Base-by-base conservation (phyloP, 2,888 invertebrate genomes). In the Coremacera marginata region DNA sequence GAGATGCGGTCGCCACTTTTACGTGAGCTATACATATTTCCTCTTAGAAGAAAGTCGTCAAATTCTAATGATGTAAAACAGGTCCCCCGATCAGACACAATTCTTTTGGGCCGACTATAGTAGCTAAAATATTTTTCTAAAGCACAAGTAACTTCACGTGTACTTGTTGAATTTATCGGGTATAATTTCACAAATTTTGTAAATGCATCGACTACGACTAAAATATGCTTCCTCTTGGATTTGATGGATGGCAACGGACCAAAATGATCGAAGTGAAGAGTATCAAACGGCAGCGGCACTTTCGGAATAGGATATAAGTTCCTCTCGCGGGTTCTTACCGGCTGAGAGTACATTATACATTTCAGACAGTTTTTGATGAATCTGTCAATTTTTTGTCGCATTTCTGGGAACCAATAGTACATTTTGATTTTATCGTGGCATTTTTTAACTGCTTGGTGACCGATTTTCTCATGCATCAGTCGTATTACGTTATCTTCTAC, bases 1-100 rank as follows among this genome's bases (percentile, higher is more conserved):
- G 73, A 8, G 72, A 65, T 11, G 75, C 67, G 11, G 51, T 62
- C 4, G 78, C 72, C 5, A 71, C 62, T 22, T 75, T 71, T 2
- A 75, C 51, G 44, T 78, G 78, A 4, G 22, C 11, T 55, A 75
- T 67, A n/a, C n/a, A n/a, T n/a, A 62, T 76, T 75, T 22, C 55
- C 16, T 55, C 65, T 63, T 4, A 52, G 68, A 22, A 22, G n/a
- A n/a, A n/a, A n/a, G n/a, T n/a, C 27, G 55, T 7, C 57, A 11
- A 63, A 70, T n/a, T 70, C 76, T n/a, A 34, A 8, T 14, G 76
- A 76, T 5, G 76, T 76, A 31, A 76, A 76, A 52, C 70, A 70
- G 11, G 70, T 62, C n/a, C 76, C 76, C n/a, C 63, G 44, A 52
- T 62, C 62, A 9, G 51, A 31, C 31, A 75, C 68, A 44, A 57